Conservation (phyloP, 2,797 vertebrate species). For the Stomatorhinus walkeri region DNA sequence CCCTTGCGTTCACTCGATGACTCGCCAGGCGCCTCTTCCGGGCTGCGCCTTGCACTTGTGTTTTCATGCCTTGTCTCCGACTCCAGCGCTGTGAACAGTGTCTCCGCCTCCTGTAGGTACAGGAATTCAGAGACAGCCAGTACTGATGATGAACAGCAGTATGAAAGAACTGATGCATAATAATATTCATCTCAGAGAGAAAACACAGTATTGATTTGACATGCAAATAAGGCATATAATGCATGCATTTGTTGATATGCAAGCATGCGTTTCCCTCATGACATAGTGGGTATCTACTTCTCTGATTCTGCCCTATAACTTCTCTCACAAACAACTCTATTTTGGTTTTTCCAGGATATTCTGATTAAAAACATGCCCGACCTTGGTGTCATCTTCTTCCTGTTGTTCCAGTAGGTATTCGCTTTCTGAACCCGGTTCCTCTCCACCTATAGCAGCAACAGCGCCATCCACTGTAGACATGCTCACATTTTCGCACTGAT, state of each 20-base stretch:
- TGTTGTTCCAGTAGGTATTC: conserved; percentile 60
- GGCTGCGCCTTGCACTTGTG: conserved; percentile 53
- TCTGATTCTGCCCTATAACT: background rate
- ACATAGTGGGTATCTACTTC: background rate
- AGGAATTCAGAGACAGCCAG: background rate
- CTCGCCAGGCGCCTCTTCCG: conserved; percentile 47
- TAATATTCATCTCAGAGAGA: background rate
- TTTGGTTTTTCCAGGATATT: background rate
- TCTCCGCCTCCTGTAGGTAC: conserved; percentile 64
- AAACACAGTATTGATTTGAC: background rate
- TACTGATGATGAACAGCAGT: background rate
- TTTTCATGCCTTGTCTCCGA: conserved; percentile 69
- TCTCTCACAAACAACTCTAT: background rate
- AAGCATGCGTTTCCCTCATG: background rate
- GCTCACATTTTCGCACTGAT: conserved; percentile 69
- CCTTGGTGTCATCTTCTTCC: conserved; percentile 58
- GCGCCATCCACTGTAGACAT: conserved; percentile 65
- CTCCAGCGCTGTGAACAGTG: conserved; percentile 78
- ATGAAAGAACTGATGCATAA: background rate
- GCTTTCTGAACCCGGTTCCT: conserved; percentile 64
- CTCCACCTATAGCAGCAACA: conserved; percentile 52
- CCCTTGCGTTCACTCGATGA: conserved; percentile 55
- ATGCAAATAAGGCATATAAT: background rate
- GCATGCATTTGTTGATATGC: background rate
- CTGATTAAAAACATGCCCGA: conserved; percentile 16